Conservation (phyloP, 2,888 invertebrate species). For the Capitulum mitella region DNA sequence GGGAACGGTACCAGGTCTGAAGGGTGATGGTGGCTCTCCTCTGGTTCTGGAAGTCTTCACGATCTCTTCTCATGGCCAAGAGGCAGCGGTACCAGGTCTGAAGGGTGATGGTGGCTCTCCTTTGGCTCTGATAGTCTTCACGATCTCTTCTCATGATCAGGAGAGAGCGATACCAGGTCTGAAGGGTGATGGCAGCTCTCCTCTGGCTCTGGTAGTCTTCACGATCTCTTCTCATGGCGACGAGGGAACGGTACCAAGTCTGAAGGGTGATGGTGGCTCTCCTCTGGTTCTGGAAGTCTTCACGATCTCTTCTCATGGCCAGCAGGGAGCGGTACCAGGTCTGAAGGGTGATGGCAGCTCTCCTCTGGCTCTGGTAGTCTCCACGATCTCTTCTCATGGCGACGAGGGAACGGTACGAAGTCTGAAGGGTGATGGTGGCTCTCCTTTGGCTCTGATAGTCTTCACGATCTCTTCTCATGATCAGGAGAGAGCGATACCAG, state of each 20-base stretch:
- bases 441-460: not conserved
- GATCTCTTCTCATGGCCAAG: too few relatives aligned
- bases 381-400: not conserved
- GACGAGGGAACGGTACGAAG: conserved; percentile 18
- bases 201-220: not conserved
- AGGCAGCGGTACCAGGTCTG: too few relatives aligned
- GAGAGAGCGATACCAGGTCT: too few relatives aligned
- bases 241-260: conserved; percentile 8
- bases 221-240: conserved; percentile 17
- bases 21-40: not conserved
- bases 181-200: too few relatives aligned
- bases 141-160: too few relatives aligned
- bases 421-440: conserved; percentile 10
- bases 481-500: not conserved
- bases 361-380: not conserved
- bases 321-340: not conserved
- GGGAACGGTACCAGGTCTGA: too few relatives aligned
- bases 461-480: not conserved
- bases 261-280: conserved; percentile 25
- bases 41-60: not conserved
- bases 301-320: not conserved
- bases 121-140: too few relatives aligned
- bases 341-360: not conserved
- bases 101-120: too few relatives aligned
- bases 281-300: not conserved